Percentiles rank a stretch among this genome's conserved stretches.
Evolutionary conservation across 2,888 invertebrate species (phyloP).

Genomic region (Eristalinus aeneus): DNA sequence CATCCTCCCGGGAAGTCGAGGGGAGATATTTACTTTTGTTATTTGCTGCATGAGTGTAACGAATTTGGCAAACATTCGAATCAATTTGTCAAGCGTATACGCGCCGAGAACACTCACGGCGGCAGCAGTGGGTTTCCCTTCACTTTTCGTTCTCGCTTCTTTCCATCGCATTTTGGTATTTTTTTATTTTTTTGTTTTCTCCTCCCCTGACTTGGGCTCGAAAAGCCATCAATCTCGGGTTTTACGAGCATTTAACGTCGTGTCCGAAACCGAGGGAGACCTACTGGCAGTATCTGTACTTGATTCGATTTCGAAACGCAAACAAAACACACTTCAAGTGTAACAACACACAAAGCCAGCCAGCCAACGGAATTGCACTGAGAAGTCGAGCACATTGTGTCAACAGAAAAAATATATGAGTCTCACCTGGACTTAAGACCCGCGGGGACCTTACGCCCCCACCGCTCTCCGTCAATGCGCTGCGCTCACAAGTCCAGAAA

Average conservation of each 20-base stretch:
- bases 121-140: slow-evolving; percentile 29
- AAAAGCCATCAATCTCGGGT: slow-evolving; percentile 56
- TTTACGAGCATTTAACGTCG: slow-evolving; percentile 26
- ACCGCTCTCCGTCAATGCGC: neutral
- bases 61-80: slow-evolving; percentile 56
- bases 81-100: slow-evolving; percentile 62
- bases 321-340: neutral
- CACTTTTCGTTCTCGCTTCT: slow-evolving; percentile 38
- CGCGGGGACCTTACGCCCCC: neutral
- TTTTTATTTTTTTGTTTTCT: neutral
- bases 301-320: slow-evolving; percentile 12
- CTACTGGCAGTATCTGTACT: slow-evolving; percentile 31
- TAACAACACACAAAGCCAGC: neutral
- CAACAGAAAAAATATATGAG: slow-evolving; percentile 8
- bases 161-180: neutral
- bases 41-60: slow-evolving; percentile 55
- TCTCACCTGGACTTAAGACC: slow-evolving; percentile 53
- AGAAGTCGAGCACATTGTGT: neutral
- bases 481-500: slow-evolving; percentile 20
- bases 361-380: neutral
- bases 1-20: neutral
- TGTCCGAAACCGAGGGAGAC: slow-evolving; percentile 31
- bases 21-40: slow-evolving; percentile 37
- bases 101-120: slow-evolving; percentile 10
- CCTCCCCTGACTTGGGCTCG: neutral